Conservation (phyloP, 2,888 invertebrate genomes). For the Parasteatoda lunata region DNA sequence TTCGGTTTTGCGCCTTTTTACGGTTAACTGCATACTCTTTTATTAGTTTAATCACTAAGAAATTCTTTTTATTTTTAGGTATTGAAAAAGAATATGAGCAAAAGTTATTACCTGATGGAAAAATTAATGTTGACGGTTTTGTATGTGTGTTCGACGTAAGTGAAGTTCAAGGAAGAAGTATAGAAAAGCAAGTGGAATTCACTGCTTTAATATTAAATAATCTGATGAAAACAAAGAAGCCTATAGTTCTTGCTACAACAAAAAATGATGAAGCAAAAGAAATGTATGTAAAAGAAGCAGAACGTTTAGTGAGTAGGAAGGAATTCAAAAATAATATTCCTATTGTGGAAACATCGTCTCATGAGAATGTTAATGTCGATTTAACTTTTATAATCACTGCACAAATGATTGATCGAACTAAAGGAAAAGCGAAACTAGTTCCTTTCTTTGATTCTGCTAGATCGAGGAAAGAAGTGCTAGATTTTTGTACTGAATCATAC, state of each 20-base stretch:
- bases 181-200: slow-evolving; percentile 93
- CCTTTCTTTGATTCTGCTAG: slow-evolving; percentile 89
- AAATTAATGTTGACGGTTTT: slow-evolving; percentile 94
- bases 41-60: no score
- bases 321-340: slow-evolving; percentile 90
- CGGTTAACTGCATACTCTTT: no score
- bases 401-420: slow-evolving; percentile 93
- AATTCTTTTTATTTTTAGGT: slow-evolving; percentile 75
- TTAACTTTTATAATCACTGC: slow-evolving; percentile 87
- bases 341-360: slow-evolving; percentile 94
- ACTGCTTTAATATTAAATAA: slow-evolving; percentile 85
- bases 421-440: slow-evolving; percentile 79
- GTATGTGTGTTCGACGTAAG: slow-evolving; percentile 97
- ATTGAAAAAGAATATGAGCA: slow-evolving; percentile 98
- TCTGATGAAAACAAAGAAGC: slow-evolving; percentile 93
- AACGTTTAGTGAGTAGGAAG: slow-evolving; percentile 88
- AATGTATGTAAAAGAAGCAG: slow-evolving; percentile 89
- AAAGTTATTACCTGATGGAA: slow-evolving; percentile 92
- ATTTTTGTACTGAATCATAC: slow-evolving; percentile 92
- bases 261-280: slow-evolving; percentile 96
- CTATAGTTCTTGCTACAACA: slow-evolving; percentile 93
- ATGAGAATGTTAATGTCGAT: slow-evolving; percentile 96
- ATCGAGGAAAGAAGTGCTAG: slow-evolving; percentile 88
- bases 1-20: no score
- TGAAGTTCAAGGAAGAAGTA: slow-evolving; percentile 89